Evolutionary conservation across 2,113 vertebrate genomes (phyloP).

Genomic region (Phoenicopterus ruber): DNA sequence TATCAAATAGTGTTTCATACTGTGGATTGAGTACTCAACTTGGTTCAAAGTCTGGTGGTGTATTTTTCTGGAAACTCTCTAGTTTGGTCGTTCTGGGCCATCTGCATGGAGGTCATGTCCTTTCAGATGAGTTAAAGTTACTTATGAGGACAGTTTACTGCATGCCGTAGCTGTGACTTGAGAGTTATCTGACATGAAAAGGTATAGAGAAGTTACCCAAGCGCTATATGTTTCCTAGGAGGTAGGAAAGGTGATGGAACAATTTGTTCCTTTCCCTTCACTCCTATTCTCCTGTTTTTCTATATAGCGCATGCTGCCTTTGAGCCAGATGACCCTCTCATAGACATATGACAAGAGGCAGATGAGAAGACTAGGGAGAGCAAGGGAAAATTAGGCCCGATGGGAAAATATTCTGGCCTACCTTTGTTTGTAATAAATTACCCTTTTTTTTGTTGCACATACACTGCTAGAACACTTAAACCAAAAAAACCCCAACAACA

Average conservation of each 20-base stretch:
- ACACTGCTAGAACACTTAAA: neutral
- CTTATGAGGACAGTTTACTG: neutral
- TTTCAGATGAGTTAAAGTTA: neutral
- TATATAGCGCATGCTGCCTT: neutral
- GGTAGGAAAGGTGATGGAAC: neutral
- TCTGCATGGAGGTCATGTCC: neutral
- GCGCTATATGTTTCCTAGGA: neutral
- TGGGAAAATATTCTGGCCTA: neutral
- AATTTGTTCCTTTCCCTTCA: neutral
- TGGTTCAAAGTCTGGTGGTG: neutral
- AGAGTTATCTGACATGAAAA: neutral
- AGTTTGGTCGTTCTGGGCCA: neutral
- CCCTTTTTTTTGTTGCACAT: neutral
- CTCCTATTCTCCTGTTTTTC: neutral
- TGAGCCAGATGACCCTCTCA: neutral
- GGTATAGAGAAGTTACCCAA: neutral
- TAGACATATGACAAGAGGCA: neutral
- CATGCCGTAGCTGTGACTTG: neutral
- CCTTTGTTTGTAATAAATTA: neutral
- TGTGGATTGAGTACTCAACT: neutral
- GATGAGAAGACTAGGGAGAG: neutral
- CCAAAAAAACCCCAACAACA: neutral
- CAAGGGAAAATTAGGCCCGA: neutral
- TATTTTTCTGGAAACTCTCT: neutral
- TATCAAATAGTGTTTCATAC: neutral